Percentiles rank a stretch among this genome's conserved stretches.
phyloP scores from a whole-genome alignment of 2,797 vertebrate species.

The Pipistrellus pipistrellus region DNA sequence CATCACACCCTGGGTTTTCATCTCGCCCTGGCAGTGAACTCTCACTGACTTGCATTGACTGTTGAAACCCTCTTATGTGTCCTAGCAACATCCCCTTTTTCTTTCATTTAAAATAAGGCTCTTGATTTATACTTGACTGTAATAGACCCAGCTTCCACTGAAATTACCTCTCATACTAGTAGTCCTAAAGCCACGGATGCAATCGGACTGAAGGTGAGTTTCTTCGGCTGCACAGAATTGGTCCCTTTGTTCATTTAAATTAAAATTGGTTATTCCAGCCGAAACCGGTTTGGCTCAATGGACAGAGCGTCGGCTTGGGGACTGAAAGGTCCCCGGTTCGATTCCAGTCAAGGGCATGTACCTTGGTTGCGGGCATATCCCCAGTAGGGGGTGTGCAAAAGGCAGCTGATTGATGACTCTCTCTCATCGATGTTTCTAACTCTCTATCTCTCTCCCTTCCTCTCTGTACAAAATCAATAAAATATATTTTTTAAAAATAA shows the following conservation, averaged over 20 bases:
- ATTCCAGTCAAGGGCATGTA: too few relatives aligned
- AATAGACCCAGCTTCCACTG: background rate
- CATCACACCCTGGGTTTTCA: background rate
- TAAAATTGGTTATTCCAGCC: background rate
- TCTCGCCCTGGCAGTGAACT: background rate
- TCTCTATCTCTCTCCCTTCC: too few relatives aligned
- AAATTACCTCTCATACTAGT: background rate
- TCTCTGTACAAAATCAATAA: too few relatives aligned
- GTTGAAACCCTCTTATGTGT: background rate
- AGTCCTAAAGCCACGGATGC: background rate
- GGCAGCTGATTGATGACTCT: too few relatives aligned
- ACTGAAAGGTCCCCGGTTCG: too few relatives aligned
- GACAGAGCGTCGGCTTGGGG: too few relatives aligned
- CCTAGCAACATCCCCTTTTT: background rate
- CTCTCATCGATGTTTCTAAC: too few relatives aligned
- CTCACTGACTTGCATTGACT: background rate
- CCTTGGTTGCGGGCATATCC: too few relatives aligned
- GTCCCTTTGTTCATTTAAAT: conserved; percentile 2
- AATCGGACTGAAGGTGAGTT: background rate
- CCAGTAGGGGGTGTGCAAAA: too few relatives aligned
- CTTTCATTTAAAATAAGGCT: background rate
- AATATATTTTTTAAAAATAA: too few relatives aligned
- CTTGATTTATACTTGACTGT: background rate
- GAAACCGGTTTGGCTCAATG: too few relatives aligned
- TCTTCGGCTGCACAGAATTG: background rate